Evolutionary conservation across 2,888 invertebrate genomes (phyloP), one percentile per base, ranked within the genome.

Genomic region (Sicus ferrugineus): DNA sequence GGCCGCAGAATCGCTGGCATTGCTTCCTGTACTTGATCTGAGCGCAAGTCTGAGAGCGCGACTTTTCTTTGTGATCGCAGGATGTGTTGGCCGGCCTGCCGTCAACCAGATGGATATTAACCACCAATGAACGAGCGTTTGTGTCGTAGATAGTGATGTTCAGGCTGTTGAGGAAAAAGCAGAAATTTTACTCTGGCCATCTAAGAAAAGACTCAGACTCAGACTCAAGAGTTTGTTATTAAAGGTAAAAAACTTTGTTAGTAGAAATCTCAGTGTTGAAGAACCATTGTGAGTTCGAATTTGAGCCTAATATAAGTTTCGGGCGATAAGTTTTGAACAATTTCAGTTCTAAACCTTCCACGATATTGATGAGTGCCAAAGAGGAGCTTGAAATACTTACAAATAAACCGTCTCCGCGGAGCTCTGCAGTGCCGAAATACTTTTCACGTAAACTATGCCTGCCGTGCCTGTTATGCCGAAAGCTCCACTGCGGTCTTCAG

Each of bases 381-480:
- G n/a, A n/a, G n/a, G n/a, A n/a, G n/a, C n/a, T n/a, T n/a, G n/a
- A 38, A 38, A 11, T 67, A 76, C 77, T 78, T 73, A 80, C 81
- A 84, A 83, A 70, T 85, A 85, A 3, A 88, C 80, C 50, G 80
- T 83, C 73, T 87, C 82, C 0, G 84, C 75, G 0, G 87, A 83
- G 9, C 77, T 81, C 70, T 83, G 79, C 64, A 90, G 78, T 1
- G 85, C 82, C 2, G 83, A 77, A 7, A 84, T 80, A 78, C 89
- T 86, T 16, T 84, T 81, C 0, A 90, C 88, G 78, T 87, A 90
- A 28, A 90, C 77, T 73, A 90, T 90, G 6, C 90, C 90, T 46
- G 86, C 88, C 0, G 73, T 77, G 14, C 79, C 75, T 0, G 90
- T 90, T 9, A 90, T 83, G 50, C 85, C 86, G 77, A 89, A 89